Percentiles rank a stretch among this genome's conserved stretches.
phyloP scores from a whole-genome alignment of 2,113 vertebrate species.

The Crypturellus undulatus region DNA sequence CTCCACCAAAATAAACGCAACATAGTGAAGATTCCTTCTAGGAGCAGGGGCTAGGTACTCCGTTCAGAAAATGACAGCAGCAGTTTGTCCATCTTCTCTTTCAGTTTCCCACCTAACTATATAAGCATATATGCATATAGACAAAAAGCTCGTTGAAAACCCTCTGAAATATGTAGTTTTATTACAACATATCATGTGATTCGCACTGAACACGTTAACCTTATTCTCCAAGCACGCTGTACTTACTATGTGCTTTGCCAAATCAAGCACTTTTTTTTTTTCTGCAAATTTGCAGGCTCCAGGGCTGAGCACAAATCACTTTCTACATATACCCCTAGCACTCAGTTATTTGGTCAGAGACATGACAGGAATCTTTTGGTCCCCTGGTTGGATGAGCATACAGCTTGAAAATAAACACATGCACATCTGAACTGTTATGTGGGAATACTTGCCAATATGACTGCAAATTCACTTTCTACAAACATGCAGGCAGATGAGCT shows the following conservation, averaged over 20 bases:
- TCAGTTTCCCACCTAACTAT: not conserved
- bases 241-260: not conserved
- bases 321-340: not conserved
- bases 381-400: not conserved
- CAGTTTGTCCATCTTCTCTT: not conserved
- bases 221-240: not conserved
- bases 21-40: not conserved
- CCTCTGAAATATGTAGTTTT: not conserved
- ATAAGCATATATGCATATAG: not conserved
- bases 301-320: conserved; percentile 21
- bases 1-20: conserved; percentile 26
- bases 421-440: conserved; percentile 18
- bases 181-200: not conserved
- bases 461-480: not conserved
- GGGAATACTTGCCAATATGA: conserved; percentile 9
- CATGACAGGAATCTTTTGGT: conserved; percentile 27
- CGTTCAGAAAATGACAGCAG: not conserved
- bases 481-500: not conserved
- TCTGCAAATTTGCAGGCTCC: not conserved
- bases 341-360: not conserved
- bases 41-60: not conserved
- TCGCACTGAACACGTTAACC: not conserved
- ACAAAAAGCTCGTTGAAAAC: not conserved
- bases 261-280: not conserved
- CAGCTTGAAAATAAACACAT: conserved; percentile 38